Conservation (phyloP, 2,888 invertebrate species). For the Campaea margaritaria region DNA sequence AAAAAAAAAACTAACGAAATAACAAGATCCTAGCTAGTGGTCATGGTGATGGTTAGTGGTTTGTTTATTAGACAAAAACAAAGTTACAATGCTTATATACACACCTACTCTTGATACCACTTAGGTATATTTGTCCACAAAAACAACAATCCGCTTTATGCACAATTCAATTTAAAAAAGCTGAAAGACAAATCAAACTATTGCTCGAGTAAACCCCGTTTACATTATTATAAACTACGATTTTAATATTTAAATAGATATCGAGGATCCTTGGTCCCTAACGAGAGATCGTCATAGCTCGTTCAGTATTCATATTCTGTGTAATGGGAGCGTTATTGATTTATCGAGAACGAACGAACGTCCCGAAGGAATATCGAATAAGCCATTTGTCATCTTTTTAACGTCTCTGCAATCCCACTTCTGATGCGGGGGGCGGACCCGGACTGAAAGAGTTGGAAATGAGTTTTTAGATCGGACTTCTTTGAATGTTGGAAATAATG, state of each 20-base stretch:
- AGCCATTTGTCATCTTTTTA: constrained; percentile 60
- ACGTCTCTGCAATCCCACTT: constrained; percentile 37
- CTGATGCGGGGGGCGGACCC: constrained; percentile 28
- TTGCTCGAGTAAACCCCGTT: no score
- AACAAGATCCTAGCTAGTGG: no score
- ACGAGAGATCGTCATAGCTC: constrained; percentile 49
- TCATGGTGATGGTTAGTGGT: no score
- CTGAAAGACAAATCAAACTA: background rate
- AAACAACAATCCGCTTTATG: no score
- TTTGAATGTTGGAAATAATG: constrained; percentile 6
- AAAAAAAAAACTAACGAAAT: no score
- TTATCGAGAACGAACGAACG: constrained; percentile 49
- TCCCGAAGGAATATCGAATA: constrained; percentile 57
- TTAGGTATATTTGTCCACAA: no score
- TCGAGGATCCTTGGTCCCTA: constrained; percentile 32
- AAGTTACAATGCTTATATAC: no score
- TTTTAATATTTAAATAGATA: constrained; percentile 15
- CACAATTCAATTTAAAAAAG: no score
- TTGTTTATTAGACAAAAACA: no score
- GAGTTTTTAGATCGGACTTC: constrained; percentile 23
- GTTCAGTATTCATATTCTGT: constrained; percentile 53
- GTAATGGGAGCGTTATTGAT: constrained; percentile 62
- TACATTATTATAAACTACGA: constrained; percentile 12
- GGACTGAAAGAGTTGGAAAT: constrained; percentile 30
- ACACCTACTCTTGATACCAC: no score